Conservation (phyloP, 2,888 invertebrate genomes). For the Exephanes ischioxanthus region DNA sequence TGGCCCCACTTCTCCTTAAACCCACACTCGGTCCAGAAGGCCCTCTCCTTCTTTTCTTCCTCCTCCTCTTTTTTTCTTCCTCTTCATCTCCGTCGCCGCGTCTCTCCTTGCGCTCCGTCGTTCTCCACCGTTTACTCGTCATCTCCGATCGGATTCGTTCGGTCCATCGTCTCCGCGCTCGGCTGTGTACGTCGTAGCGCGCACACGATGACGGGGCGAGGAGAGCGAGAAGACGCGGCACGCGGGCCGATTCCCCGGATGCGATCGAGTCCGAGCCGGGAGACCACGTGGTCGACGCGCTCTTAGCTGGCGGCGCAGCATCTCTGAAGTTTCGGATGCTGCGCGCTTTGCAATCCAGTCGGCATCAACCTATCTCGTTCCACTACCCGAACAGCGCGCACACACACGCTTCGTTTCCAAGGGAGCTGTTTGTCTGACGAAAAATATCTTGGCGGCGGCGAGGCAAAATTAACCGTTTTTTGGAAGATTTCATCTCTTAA, state of each 20-base stretch:
- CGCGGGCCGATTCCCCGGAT: constrained; percentile 58
- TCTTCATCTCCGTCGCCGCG: neutral
- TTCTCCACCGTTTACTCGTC: constrained; percentile 32
- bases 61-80: constrained; percentile 43
- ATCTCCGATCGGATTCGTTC: constrained; percentile 56
- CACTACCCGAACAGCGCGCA: no score
- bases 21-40: constrained; percentile 81
- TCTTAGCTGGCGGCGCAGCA: constrained; percentile 22
- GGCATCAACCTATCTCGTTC: no score
- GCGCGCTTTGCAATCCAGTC: neutral
- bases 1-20: constrained; percentile 84
- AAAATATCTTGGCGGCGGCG: no score
- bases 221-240: constrained; percentile 54
- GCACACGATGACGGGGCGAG: constrained; percentile 43
- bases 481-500: no score
- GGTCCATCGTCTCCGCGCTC: constrained; percentile 59
- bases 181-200: constrained; percentile 43
- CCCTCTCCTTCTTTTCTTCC: constrained; percentile 71
- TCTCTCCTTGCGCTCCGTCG: constrained; percentile 26
- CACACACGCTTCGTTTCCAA: no score
- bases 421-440: no score
- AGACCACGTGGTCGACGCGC: constrained; percentile 68
- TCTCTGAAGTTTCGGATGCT: neutral
- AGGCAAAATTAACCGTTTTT: no score
- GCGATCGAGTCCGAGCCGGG: constrained; percentile 44